Base-by-base conservation (phyloP, 1,140 invertebrate species). In the Zaprionus capensis region DNA sequence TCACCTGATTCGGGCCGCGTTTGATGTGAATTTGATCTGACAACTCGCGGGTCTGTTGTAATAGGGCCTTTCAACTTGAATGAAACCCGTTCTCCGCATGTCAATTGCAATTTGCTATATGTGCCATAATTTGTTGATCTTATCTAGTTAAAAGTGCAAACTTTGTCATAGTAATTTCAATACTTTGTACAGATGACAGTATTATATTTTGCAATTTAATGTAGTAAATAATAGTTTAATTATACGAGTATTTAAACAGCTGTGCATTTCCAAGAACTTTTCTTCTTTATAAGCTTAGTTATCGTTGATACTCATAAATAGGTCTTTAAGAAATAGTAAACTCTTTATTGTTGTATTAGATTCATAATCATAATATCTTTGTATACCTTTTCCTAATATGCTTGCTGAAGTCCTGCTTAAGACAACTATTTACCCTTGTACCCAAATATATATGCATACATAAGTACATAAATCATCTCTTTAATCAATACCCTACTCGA, bases 1-100 rank as follows among this genome's bases (percentile, higher is more conserved):
- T 62, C 67, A 70, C 67, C 58, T 70, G 34, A 71, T 41, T 69
- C 31, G 49, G 26, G 14, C 49, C 26, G 36, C 28, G n/a, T 59
- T 62, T 63, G 68, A 62, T 70, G 34, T 63, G 24, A 22, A 71
- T 55, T 24, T 26, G 46, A 69, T 61, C 44, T 51, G 28, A 61
- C 28, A 61, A 22, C 36, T 53, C 20, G 51, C 31, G n/a, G 11
- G n/a, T 51, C 46, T 24, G 20, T 24, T 51, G 20, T 24, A 51
- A 24, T 51, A 24, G 46, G 20, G 20, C 11, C 46, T 20, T 51
- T 22, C 17, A 14, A 12, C 20, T 51, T 20, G 20, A 20, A 24
- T 20, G 17, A 14, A 22, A 51, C 46, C 46, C 12, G 46, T 51
- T 56, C 24, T 17, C n/a, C 15, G 38, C 6, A n/a, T n/a, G 6